phyloP scores from a whole-genome alignment of 2,888 invertebrate genomes.

The Trimorus sp. region DNA sequence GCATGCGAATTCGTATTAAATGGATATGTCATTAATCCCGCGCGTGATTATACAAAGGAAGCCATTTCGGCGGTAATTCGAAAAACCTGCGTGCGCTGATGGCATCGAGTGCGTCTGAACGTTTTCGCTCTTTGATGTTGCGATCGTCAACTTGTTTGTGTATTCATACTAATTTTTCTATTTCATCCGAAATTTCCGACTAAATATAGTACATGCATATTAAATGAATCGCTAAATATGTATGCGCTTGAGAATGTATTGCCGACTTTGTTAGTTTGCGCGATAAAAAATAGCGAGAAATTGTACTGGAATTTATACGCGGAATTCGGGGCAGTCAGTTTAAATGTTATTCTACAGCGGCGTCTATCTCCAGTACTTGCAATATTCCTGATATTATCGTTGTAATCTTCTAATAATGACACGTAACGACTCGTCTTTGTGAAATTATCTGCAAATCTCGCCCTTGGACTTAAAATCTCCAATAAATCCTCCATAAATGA shows the following conservation, averaged over 20 bases:
- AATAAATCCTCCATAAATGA: no score
- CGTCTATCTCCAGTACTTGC: no score
- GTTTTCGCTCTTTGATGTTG: conserved; percentile 29
- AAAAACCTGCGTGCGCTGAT: not conserved
- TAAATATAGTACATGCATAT: conserved; percentile 25
- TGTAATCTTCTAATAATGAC: no score
- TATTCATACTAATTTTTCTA: conserved; percentile 31
- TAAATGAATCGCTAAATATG: conserved; percentile 35
- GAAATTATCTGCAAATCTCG: no score
- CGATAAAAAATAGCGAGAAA: no score
- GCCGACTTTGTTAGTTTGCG: not conserved
- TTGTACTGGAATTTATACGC: no score
- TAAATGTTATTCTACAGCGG: no score
- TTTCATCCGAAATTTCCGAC: conserved; percentile 27
- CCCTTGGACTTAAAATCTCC: no score
- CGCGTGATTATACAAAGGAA: not conserved
- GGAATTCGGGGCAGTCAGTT: no score
- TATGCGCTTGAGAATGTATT: conserved; percentile 24
- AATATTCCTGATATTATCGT: no score
- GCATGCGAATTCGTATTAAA: conserved; percentile 27
- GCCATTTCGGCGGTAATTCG: not conserved
- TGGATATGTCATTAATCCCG: conserved; percentile 12
- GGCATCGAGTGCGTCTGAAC: conserved; percentile 29
- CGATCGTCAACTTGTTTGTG: conserved; percentile 20
- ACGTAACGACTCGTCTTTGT: no score